Percentiles rank a stretch among this genome's conserved stretches.
phyloP scores from a whole-genome alignment of 2,888 invertebrate genomes.

The Hydraecia micacea region DNA sequence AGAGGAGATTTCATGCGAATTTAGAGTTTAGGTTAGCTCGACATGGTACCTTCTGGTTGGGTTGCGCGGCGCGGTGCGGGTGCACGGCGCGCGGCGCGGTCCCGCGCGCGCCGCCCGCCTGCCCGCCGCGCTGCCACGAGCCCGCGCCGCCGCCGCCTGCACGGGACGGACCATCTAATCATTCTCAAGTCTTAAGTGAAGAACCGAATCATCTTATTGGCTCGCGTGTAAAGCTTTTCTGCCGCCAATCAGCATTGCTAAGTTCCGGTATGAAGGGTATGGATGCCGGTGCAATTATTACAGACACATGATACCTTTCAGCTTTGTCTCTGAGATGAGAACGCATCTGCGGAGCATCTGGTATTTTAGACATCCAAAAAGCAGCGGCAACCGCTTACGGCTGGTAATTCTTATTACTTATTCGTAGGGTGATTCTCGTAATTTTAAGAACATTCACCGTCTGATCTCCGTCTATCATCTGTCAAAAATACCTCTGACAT shows the following conservation, averaged over 20 bases:
- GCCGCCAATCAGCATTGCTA: background rate
- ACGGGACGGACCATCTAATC: accelerated
- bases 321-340: background rate
- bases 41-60: too few species aligned
- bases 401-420: too few species aligned
- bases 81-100: conserved; percentile 15
- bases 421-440: too few species aligned
- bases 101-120: conserved; percentile 43
- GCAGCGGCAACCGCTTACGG: background rate
- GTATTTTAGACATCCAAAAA: background rate
- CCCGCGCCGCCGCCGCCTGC: conserved; percentile 69
- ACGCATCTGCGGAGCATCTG: background rate
- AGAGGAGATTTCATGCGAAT: background rate
- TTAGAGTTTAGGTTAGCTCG: too few species aligned
- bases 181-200: background rate
- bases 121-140: conserved; percentile 81
- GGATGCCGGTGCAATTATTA: background rate
- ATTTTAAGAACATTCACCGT: too few species aligned
- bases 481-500: too few species aligned
- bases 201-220: background rate
- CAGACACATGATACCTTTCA: background rate
- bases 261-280: too few species aligned
- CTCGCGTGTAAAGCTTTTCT: background rate
- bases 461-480: too few species aligned
- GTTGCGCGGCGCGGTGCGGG: conserved; percentile 7